Evolutionary conservation across 1,140 invertebrate species (phyloP), one percentile per base, ranked within the genome.

Genomic region (Kradibia gibbosae): DNA sequence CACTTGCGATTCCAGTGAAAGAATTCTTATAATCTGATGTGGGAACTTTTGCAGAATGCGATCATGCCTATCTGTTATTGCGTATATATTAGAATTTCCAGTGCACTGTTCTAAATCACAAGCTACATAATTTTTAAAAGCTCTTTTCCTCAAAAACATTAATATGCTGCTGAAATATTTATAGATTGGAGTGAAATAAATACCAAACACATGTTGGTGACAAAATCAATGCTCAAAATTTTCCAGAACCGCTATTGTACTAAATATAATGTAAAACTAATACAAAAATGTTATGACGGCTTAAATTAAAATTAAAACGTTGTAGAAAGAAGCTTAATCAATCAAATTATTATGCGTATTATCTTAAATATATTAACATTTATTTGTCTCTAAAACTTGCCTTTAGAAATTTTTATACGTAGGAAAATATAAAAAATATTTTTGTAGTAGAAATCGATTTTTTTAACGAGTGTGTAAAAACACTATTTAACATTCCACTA

Each of bases 121-220:
- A 62, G 34, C 60, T 34, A 34, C 31, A 62, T 62, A 62, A 62
- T 17, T 1, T 62, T 17, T 45, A 13, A 5, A 62, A 62, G 31
- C 11, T 34, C 4, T 62, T 42, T 70, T 70, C 65, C 36, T 70
- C 36, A 22, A 70, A 70, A 70, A 70, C 25, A 42, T 70, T 31
- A n/a, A 22, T 67, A 25, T 34, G 31, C 13, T 34, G 28, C 28
- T 62, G 60, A 62, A 28, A 31, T 62, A 15, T 36, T 62, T 62
- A 62, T 62, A 62, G 34, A 0, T 62, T 62, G 11, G 15, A 4
- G 36, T n/a, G 39, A n/a, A 45, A 70, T 45, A 70, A 5, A 42
- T 42, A 0, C 39, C 65, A 15, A 70, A 70, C 65, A 70, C 36
- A 31, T 70, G 65, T 36, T 42, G 39, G 22, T 70, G 34, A 42